Evolutionary conservation across 2,888 invertebrate genomes (phyloP).

Genomic region (Drosophila putrida): DNA sequence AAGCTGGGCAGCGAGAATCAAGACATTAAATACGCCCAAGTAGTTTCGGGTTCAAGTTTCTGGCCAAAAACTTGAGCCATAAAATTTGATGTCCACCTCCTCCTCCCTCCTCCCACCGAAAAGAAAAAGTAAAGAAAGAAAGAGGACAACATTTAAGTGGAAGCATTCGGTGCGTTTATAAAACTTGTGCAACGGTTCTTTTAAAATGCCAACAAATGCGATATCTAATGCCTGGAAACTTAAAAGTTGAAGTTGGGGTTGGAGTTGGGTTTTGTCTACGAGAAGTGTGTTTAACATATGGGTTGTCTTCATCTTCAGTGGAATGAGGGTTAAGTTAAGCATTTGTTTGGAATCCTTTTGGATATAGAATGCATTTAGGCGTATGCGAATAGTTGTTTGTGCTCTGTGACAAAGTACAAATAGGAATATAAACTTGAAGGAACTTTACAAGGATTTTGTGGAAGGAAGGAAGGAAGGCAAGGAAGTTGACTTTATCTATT

Average conservation of each 20-base stretch:
- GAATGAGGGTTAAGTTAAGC: slow-evolving; percentile 17
- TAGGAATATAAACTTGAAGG: slow-evolving; percentile 18
- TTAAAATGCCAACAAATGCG: slow-evolving; percentile 15
- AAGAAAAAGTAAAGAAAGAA: slow-evolving; percentile 4
- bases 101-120: slow-evolving; percentile 5
- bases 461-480: not conserved
- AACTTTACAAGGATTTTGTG: not conserved
- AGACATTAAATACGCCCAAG: slow-evolving; percentile 38
- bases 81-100: slow-evolving; percentile 56
- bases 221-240: slow-evolving; percentile 16
- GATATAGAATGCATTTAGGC: slow-evolving; percentile 50
- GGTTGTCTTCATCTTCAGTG: not conserved
- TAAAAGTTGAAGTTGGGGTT: slow-evolving; percentile 20
- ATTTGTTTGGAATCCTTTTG: slow-evolving; percentile 28
- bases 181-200: slow-evolving; percentile 27
- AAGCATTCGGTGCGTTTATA: slow-evolving; percentile 15
- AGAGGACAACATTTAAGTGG: slow-evolving; percentile 20
- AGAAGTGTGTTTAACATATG: slow-evolving; percentile 15
- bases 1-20: slow-evolving; percentile 19
- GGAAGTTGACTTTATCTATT: slow-evolving; percentile 29
- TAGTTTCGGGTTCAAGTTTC: slow-evolving; percentile 44
- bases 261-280: slow-evolving; percentile 9
- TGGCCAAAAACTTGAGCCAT: slow-evolving; percentile 58
- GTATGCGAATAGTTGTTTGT: slow-evolving; percentile 32
- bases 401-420: slow-evolving; percentile 28